Evolutionary conservation across 1,140 invertebrate species (phyloP), one percentile per base, ranked within the genome.

Genomic region (Galleria mellonella): DNA sequence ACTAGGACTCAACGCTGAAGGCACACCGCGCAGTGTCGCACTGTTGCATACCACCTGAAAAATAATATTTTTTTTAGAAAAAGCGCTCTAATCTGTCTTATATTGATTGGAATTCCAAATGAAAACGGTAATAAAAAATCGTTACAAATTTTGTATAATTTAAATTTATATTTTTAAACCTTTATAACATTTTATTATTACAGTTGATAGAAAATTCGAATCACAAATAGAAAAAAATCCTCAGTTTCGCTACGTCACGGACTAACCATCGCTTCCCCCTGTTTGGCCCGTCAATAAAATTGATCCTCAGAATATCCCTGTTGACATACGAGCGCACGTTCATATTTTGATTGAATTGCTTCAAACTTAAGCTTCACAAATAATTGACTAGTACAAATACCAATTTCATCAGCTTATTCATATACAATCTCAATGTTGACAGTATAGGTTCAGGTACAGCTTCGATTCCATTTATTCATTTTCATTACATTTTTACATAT

Each of bases 41-140:
- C 93, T 94, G 86, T 96, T 95, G 88, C 94, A 96, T 52, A 95
- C 89, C 37, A 95, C 93, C 94, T 95, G 87, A 43, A 23, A 23
- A 32, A 37, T 44, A 9, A 45, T 23, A 39, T n/a, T n/a, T n/a
- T n/a, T n/a, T n/a, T n/a, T 31, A 37, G 39, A 38, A 37, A 47
- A 46, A 43, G 43, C 36, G 42, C 39, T 40, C 23, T 37, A 28
- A n/a, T n/a, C n/a, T n/a, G n/a, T n/a, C n/a, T 23, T 23, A 23
- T 6, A 23, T 23, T 23, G 17, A 3, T 3, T 23, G 17, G 17
- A 23, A 23, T 23, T 3, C 17, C 2, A 23, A 23, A n/a, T n/a
- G n/a, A 3, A 23, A 23, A 6, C 6, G 2, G 17, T 23, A 23
- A 23, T 3, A 23, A 23, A 23, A 23, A 23, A 6, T 23, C 17